Evolutionary conservation across 2,888 invertebrate species (phyloP), one percentile per base, ranked within the genome.

Genomic region (Hedya salicella): DNA sequence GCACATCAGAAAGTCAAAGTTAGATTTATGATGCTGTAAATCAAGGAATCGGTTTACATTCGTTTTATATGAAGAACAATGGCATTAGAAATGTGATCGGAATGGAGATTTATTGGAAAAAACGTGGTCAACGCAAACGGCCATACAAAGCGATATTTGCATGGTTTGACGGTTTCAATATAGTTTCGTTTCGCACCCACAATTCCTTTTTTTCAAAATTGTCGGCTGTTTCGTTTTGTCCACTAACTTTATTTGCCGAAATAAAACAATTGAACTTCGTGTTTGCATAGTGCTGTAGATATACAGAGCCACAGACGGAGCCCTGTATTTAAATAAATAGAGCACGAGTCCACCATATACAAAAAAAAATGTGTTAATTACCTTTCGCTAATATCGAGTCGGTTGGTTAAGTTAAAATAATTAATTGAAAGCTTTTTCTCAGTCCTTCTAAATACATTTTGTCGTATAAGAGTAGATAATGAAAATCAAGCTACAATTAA

Each of bases 21-120:
- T 62, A 75, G 74, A 78, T 78, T 78, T 78, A 78, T 64, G 75
- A 72, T 62, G 39, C 46, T n/a, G 65, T 66, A 69, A 69, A 57
- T 68, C 64, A 60, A 60, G 52, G 54, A 53, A 64, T 60, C 64
- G 56, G 44, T 57, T 62, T 67, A 57, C 61, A 62, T 62, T 60
- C 30, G 60, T 50, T 54, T 64, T 52, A 70, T 67, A 70, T 60
- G 53, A 54, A 66, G 60, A 66, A 66, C 65, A 66, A 66, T 66
- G 60, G 65, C 52, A 39, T 42, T 52, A 59, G 57, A 57, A 50
- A 64, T 57, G 30, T 25, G 48, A 63, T 21, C 36, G 19, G 36
- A 64, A 50, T 40, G 4, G 32, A 49, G 52, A 59, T 52, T 64
- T 64, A 64, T 44, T 44, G 40, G 49, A n/a, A 57, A 50, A 49